phyloP scores from a whole-genome alignment of 2,888 invertebrate species.

The Papilio gigon region DNA sequence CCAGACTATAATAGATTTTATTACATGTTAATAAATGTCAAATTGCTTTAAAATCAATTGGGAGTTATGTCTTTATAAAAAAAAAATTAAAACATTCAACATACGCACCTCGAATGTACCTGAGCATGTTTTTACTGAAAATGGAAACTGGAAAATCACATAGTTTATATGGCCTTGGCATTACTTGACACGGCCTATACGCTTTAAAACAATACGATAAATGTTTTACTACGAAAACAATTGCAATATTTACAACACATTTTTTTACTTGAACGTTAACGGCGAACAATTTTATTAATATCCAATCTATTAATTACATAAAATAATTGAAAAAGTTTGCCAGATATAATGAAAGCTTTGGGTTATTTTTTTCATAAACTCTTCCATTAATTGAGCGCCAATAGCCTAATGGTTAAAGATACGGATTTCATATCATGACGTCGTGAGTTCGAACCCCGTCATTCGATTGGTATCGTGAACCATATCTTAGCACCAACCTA shows the following conservation, averaged over 20 bases:
- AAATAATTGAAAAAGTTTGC: too few relatives aligned
- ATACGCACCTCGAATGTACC: constrained; percentile 58
- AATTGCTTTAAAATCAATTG: constrained; percentile 1
- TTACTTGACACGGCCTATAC: constrained; percentile 59
- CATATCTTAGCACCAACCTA: too few relatives aligned
- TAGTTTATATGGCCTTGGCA: constrained; percentile 70
- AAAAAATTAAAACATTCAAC: constrained; percentile 46
- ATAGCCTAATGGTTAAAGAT: too few relatives aligned
- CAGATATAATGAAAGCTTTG: too few relatives aligned
- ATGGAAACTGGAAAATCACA: constrained; percentile 79
- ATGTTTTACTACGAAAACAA: constrained; percentile 19
- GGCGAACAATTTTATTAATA: too few relatives aligned
- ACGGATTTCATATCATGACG: too few relatives aligned
- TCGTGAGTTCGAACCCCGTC: too few relatives aligned
- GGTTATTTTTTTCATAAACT: too few relatives aligned
- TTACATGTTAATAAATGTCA: constrained; percentile 35
- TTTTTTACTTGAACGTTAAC: too few relatives aligned
- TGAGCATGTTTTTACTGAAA: constrained; percentile 77
- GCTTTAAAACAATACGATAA: constrained; percentile 43
- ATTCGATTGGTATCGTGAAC: too few relatives aligned
- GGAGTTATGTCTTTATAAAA: constrained; percentile 29
- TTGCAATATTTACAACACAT: background rate
- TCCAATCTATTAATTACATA: too few relatives aligned
- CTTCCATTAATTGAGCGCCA: too few relatives aligned
- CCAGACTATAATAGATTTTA: constrained; percentile 50